Percentiles rank a stretch among this genome's conserved stretches.
Conservation (phyloP, 2,113 vertebrate species). For the Nesoenas mayeri region DNA sequence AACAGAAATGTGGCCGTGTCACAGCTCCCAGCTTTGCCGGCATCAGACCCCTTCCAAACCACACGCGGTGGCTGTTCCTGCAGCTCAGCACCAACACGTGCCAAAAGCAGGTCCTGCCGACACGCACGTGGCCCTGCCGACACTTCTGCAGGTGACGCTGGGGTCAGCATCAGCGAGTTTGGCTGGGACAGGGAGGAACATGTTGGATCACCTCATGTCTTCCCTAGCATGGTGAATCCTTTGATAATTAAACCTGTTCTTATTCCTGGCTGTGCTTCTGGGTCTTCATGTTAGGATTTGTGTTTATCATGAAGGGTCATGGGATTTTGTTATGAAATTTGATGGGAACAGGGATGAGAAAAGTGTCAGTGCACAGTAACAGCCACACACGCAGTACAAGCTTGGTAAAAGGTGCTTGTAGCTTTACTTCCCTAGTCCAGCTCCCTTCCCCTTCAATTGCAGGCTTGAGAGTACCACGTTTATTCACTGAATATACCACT, state of each 20-base stretch:
- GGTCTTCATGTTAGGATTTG: background rate
- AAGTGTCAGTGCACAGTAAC: background rate
- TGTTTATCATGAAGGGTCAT: background rate
- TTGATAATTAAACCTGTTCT: background rate
- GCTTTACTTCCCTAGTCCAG: background rate
- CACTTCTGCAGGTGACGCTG: background rate
- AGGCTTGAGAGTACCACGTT: background rate
- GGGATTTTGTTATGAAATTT: background rate
- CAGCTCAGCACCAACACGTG: background rate
- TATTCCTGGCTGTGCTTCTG: background rate
- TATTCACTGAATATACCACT: background rate
- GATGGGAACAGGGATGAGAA: background rate
- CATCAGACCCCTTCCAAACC: background rate
- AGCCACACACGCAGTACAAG: background rate
- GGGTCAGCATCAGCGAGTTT: background rate
- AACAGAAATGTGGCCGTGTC: background rate
- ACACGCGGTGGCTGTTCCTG: fast-evolving
- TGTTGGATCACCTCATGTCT: background rate
- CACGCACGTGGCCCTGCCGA: fast-evolving
- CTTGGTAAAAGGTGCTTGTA: background rate
- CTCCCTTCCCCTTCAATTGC: background rate
- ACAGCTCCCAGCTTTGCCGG: background rate
- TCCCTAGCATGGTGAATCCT: background rate
- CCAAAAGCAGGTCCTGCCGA: background rate
- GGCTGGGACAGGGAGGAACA: background rate